phyloP scores from a whole-genome alignment of 2,113 vertebrate genomes.

The Poecilia latipinna region DNA sequence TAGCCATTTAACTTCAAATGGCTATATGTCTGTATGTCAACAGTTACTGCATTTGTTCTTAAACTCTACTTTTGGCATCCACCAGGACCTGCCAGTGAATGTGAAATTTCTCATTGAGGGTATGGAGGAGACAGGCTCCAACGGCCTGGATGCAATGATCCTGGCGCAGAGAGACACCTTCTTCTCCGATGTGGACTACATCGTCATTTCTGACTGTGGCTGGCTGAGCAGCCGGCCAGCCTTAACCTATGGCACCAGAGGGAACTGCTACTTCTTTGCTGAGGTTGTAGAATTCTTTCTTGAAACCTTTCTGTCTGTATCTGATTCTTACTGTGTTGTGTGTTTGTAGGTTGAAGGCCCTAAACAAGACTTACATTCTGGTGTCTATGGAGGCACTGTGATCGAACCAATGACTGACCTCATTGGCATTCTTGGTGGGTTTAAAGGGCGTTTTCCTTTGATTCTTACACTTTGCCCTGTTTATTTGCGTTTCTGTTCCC shows the following conservation, averaged over 20 bases:
- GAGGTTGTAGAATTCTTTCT: conserved; percentile 69
- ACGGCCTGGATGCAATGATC: conserved; percentile 81
- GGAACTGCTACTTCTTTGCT: conserved; percentile 85
- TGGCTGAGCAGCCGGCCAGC: conserved; percentile 83
- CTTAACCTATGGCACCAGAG: conserved; percentile 85
- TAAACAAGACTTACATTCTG: conserved; percentile 82
- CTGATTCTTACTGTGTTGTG: background rate
- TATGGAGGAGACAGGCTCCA: conserved; percentile 86
- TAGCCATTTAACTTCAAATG: no score
- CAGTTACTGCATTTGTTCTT: background rate
- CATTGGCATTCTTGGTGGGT: conserved; percentile 80
- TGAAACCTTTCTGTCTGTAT: background rate
- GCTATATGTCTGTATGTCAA: no score
- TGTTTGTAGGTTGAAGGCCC: conserved; percentile 78
- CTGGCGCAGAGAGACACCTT: conserved; percentile 79
- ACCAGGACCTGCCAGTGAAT: conserved; percentile 84
- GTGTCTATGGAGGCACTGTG: conserved; percentile 80
- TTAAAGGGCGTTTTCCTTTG: background rate
- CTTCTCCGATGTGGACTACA: conserved; percentile 83
- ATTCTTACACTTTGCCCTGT: background rate
- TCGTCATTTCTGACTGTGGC: conserved; percentile 83
- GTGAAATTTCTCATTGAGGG: conserved; percentile 85
- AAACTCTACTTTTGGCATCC: background rate
- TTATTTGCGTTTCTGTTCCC: no score
- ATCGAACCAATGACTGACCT: conserved; percentile 84